A percentile compares a stretch with the other conserved stretches of the same genome.
phyloP scores from a whole-genome alignment of 2,113 vertebrate genomes.

The Acanthisitta chloris region DNA sequence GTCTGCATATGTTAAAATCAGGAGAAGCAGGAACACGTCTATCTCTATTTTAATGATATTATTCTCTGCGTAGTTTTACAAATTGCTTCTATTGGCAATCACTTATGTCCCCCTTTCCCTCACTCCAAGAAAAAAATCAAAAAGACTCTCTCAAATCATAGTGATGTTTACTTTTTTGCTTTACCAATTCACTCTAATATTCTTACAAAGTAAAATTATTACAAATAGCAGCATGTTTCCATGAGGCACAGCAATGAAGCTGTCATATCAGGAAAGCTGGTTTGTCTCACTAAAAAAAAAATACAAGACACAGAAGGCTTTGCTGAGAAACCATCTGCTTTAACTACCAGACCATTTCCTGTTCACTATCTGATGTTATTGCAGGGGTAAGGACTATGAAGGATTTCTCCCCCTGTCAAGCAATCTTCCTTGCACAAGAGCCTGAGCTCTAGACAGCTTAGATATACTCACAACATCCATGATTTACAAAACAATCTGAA shows the following conservation, averaged over 20 bases:
- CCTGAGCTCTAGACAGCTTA: not conserved
- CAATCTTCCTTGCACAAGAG: not conserved
- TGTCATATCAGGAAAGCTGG: conserved; percentile 42
- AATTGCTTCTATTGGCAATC: not conserved
- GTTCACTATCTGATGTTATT: not conserved
- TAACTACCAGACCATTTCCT: conserved; percentile 42
- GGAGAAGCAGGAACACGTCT: not conserved
- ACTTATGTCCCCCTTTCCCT: too few species aligned
- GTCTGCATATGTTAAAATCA: not conserved
- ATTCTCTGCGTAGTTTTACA: not conserved
- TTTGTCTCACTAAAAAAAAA: conserved; percentile 26
- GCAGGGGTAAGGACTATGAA: not conserved
- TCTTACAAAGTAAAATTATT: conserved; percentile 51
- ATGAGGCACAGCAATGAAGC: conserved; percentile 17
- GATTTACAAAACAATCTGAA: not conserved
- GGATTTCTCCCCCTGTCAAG: not conserved
- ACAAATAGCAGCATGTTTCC: not conserved
- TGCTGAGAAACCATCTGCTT: conserved; percentile 47
- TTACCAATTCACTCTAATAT: not conserved
- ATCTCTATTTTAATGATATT: not conserved
- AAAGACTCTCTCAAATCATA: conserved; percentile 18
- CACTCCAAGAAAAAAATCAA: not conserved
- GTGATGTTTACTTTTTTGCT: conserved; percentile 2
- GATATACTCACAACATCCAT: not conserved
- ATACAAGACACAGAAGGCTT: conserved; percentile 45